Evolutionary conservation across 2,113 vertebrate species (phyloP).

Genomic region (Laticauda colubrina): DNA sequence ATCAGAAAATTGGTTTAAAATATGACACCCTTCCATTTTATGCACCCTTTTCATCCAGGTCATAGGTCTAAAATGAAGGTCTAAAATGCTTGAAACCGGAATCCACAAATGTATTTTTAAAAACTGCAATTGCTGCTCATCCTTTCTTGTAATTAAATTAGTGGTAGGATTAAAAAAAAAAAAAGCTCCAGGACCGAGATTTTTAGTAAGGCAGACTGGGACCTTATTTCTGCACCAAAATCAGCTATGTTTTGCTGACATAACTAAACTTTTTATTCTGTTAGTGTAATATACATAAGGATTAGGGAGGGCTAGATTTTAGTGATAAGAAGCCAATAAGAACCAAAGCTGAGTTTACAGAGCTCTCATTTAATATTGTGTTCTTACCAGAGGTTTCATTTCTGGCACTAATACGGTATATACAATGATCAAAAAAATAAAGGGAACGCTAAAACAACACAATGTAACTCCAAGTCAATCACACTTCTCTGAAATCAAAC

Average conservation of each 20-base stretch:
- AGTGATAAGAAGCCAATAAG: neutral
- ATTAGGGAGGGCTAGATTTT: neutral
- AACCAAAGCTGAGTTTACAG: accelerated
- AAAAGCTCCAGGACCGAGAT: slow-evolving; percentile 4
- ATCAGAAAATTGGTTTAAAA: slow-evolving; percentile 23
- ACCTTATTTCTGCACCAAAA: slow-evolving; percentile 37
- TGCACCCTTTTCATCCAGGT: neutral
- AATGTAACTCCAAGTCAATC: no score
- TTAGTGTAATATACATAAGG: slow-evolving; percentile 41
- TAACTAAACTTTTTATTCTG: slow-evolving; percentile 43
- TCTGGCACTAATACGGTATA: neutral
- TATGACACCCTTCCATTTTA: slow-evolving; percentile 18
- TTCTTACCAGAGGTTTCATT: slow-evolving; percentile 24
- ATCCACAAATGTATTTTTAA: slow-evolving; percentile 18
- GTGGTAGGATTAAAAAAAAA: neutral
- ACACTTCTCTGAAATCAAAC: no score
- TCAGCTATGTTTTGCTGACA: slow-evolving; percentile 52
- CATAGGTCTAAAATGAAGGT: neutral
- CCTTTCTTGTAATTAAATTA: slow-evolving; percentile 13
- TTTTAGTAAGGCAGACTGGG: slow-evolving; percentile 19
- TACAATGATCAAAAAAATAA: no score
- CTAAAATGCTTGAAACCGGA: neutral
- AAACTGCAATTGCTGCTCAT: neutral
- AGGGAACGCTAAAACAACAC: no score
- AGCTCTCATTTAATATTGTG: neutral